phyloP scores from a whole-genome alignment of 2,113 vertebrate genomes.

The Dicentrarchus labrax region DNA sequence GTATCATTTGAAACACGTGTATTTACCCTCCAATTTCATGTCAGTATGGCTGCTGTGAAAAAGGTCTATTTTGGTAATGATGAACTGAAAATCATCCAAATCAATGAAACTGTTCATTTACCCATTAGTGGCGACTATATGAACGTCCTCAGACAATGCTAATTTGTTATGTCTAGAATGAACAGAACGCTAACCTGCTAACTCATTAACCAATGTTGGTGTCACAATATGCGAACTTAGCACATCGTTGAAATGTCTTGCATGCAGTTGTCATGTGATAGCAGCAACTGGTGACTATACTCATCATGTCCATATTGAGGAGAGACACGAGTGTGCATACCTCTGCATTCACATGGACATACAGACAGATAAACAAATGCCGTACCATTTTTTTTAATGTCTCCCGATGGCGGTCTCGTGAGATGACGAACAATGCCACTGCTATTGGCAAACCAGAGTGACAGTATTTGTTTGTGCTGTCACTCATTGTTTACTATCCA shows the following conservation, averaged over 20 bases:
- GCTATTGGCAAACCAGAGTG: neutral
- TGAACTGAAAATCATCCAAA: no score
- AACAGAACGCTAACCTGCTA: constrained; percentile 26
- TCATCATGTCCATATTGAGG: constrained; percentile 27
- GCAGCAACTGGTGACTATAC: constrained; percentile 61
- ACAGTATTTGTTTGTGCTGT: neutral
- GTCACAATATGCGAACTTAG: constrained; percentile 51
- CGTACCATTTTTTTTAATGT: neutral
- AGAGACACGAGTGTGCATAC: neutral
- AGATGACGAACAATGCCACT: neutral
- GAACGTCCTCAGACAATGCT: constrained; percentile 9
- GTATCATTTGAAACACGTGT: no score
- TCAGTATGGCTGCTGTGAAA: no score
- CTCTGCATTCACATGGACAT: constrained; percentile 9
- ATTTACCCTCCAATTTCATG: no score
- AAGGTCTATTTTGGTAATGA: neutral
- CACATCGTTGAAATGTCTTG: constrained; percentile 37
- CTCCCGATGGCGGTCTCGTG: neutral
- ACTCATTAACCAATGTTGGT: neutral
- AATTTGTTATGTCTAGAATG: constrained; percentile 1
- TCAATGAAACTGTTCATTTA: no score
- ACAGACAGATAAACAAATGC: neutral
- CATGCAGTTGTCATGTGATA: constrained; percentile 48
- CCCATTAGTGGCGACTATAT: neutral
- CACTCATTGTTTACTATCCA: constrained; percentile 32